Percentiles rank a stretch among this genome's conserved stretches.
phyloP scores from a whole-genome alignment of 2,888 invertebrate genomes.

The Protodeltote pygarga region DNA sequence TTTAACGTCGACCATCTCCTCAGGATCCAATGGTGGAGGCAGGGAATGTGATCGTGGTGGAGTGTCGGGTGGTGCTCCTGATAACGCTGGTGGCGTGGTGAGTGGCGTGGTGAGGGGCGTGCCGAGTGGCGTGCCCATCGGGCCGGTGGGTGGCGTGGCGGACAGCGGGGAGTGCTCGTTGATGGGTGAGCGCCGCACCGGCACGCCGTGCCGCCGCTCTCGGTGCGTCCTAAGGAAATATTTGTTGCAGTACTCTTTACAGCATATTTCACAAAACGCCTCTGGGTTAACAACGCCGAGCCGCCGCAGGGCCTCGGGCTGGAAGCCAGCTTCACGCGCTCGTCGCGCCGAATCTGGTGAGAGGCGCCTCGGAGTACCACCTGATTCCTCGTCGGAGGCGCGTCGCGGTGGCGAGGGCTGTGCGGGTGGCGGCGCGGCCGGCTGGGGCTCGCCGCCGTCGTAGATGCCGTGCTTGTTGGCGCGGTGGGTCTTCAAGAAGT shows the following conservation, averaged over 20 bases:
- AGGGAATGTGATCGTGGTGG: slow-evolving; percentile 69
- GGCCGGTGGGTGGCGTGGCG: slow-evolving; percentile 65
- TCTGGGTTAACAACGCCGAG: slow-evolving; percentile 94
- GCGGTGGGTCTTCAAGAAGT: slow-evolving; percentile 98
- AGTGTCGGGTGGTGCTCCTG: slow-evolving; percentile 91
- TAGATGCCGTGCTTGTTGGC: slow-evolving; percentile 99
- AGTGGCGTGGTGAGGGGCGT: slow-evolving; percentile 89
- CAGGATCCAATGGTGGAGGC: slow-evolving; percentile 69
- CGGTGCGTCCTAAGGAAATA: slow-evolving; percentile 97
- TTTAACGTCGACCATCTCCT: slow-evolving; percentile 82
- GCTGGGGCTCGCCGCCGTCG: slow-evolving; percentile 81
- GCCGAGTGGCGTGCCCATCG: slow-evolving; percentile 49
- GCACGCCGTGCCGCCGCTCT: slow-evolving; percentile 96
- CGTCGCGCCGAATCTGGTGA: slow-evolving; percentile 88
- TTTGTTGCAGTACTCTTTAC: slow-evolving; percentile 97
- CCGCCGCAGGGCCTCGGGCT: slow-evolving; percentile 90
- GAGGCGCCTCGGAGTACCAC: slow-evolving; percentile 85
- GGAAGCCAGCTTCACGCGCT: slow-evolving; percentile 90
- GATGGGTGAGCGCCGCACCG: slow-evolving; percentile 69
- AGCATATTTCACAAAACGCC: slow-evolving; percentile 97
- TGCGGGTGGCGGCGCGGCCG: slow-evolving; percentile 71
- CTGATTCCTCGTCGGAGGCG: slow-evolving; percentile 79
- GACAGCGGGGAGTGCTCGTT: slow-evolving; percentile 83
- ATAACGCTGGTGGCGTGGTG: slow-evolving; percentile 88
- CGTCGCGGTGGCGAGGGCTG: slow-evolving; percentile 83